Evolutionary conservation across 2,888 invertebrate genomes (phyloP), one percentile per base, ranked within the genome.

Genomic region (Monochamus alternatus): DNA sequence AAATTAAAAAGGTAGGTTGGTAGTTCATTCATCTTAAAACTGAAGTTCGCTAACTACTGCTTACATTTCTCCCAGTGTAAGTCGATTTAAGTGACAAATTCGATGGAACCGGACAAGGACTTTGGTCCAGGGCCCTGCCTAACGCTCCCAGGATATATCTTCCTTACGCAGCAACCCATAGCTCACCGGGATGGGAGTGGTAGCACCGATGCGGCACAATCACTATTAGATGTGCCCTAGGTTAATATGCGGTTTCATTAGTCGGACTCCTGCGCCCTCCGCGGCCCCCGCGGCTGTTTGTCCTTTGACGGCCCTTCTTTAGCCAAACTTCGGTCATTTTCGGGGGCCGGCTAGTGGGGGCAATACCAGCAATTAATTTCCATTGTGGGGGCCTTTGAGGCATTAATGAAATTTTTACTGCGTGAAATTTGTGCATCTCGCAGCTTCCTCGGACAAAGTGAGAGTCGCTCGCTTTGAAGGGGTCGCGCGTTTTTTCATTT

Each of bases 201-300:
- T 51, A 12, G 32, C 67, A 2, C 12, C 55, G 10, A 44, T 68
- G 58, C 68, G 32, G 59, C 58, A 43, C 59, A 10, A 55, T 58
- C 30, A 30, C 68, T 38, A 68, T 68, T 68, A 68, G 68, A 66
- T 66, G 68, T 59, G 68, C 68, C 68, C 44, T 59, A 68, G 68
- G 68, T 68, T 68, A 68, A 68, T 68, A 68, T 59, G 68, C 44
- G 68, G 68, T 68, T 68, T 68, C 68, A 68, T 68, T 68, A 68
- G 68, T 58, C 30, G 68, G 51, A 68, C 58, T 68, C 68, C 12
- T n/a, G 22, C 67, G 30, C 55, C 52, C 58, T 31, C 60, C 69
- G 47, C 60, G 44, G 32, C 69, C 30, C 51, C 22, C 58, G 38
- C 68, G 43, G 38, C 52, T 58, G 60, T 69, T 60, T 47, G 69